Base-by-base conservation (phyloP, 2,888 invertebrate species). In the Lutraria lutraria region DNA sequence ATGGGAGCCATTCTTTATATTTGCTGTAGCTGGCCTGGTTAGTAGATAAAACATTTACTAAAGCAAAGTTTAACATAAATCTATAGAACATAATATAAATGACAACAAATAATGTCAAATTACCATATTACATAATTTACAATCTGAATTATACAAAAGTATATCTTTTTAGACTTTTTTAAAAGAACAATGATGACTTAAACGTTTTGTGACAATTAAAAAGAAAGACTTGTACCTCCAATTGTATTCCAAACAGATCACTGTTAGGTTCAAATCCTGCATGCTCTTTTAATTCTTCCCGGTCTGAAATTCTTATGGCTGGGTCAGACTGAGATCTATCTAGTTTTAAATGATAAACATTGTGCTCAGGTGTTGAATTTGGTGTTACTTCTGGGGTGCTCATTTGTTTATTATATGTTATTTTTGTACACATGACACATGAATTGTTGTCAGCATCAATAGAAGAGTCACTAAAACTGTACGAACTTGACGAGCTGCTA, bases 191-290 rank as follows among this genome's bases (percentile, higher is more conserved):
- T 43, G 43, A 43, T 43, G 43, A 43, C 43, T 43, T 43, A 4
- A 2, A 2, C 2, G 8, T 43, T 43, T 8, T 43, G 8, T 43
- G 8, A 43, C 43, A 43, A 43, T 43, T 43, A 4, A 43, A 43
- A 8, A 43, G 4, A 43, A 21, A 16, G 21, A n/a, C 54, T 6
- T 84, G 29, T 92, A 95, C 94, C 94, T 95, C 94, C 31, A 95
- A 88, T 86, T 95, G 94, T 68, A 95, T 90, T 53, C 94, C 93
- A 88, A 95, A 95, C 56, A 94, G 88, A 81, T 94, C 94, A 72
- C 91, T 88, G 83, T 89, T 93, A 72, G 92, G 90, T 87, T 94
- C 94, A 68, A 89, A 89, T 53, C 91, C 91, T 21, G 83, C 25
- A 31, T 53, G 83, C 16, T 89, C 87, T 21, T 87, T 82, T 25